Evolutionary conservation across 2,888 invertebrate genomes (phyloP).

Genomic region (Polyommatus icarus): DNA sequence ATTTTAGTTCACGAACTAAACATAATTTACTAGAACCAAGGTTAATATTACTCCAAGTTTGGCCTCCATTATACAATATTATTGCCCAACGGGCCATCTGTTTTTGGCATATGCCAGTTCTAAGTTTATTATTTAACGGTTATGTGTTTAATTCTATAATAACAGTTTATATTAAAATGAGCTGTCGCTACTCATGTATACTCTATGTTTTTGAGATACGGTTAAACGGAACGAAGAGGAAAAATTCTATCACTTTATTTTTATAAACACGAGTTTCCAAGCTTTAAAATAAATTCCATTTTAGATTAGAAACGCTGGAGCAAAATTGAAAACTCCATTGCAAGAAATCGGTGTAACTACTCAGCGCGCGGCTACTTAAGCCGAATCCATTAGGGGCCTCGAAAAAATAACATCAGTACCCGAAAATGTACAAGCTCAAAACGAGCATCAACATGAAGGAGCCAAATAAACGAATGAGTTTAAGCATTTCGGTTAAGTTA

Average conservation of each 20-base stretch:
- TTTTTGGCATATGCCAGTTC: conserved; percentile 24
- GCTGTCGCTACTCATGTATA: not conserved
- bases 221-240: not conserved
- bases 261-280: not conserved
- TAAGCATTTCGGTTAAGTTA: conserved; percentile 55
- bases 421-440: conserved; percentile 46
- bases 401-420: conserved; percentile 42
- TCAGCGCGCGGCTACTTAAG: conserved; percentile 36
- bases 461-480: conserved; percentile 55
- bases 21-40: conserved; percentile 9
- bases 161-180: conserved; percentile 14
- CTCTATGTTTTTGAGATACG: not conserved
- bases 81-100: conserved; percentile 13
- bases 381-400: conserved; percentile 40
- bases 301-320: conserved; percentile 35
- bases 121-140: conserved; percentile 16
- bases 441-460: conserved; percentile 59
- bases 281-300: conserved; percentile 22
- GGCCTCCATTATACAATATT: conserved; percentile 13
- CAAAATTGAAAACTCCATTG: conserved; percentile 39
- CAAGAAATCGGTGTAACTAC: conserved; percentile 41
- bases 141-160: conserved; percentile 11
- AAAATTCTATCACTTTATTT: not conserved
- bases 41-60: conserved; percentile 21
- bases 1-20: not conserved